phyloP scores from a whole-genome alignment of 1,140 invertebrate genomes.

The Monochamus saltuarius region DNA sequence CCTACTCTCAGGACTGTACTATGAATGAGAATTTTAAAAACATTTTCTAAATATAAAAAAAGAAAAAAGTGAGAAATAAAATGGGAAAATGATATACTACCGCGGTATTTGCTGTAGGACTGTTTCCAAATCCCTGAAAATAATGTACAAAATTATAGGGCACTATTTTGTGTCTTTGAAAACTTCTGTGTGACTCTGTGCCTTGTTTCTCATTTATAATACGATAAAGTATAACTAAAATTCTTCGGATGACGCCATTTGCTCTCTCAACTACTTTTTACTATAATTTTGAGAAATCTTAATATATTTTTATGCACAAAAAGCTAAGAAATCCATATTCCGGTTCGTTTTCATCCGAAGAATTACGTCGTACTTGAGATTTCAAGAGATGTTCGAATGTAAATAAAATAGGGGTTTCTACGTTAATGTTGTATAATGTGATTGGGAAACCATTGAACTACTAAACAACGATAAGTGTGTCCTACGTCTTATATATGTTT shows the following conservation, averaged over 20 bases:
- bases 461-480: neutral
- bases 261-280: conserved; percentile 6
- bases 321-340: too few species aligned
- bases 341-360: neutral
- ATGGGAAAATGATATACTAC: conserved; percentile 54
- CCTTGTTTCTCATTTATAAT: conserved; percentile 24
- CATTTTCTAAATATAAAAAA: conserved; percentile 23
- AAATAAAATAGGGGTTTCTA: conserved; percentile 17
- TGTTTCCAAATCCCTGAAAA: conserved; percentile 55
- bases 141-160: conserved; percentile 44
- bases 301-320: too few species aligned
- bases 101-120: conserved; percentile 55
- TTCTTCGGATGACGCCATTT: too few species aligned
- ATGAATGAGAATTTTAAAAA: conserved; percentile 50
- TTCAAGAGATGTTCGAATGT: conserved; percentile 12
- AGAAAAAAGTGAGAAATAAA: conserved; percentile 39
- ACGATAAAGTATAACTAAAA: conserved; percentile 21
- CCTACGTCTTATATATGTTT: too few species aligned
- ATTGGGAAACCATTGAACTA: neutral
- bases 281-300: too few species aligned
- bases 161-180: conserved; percentile 26
- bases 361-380: neutral
- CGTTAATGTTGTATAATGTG: conserved; percentile 4
- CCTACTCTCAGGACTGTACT: conserved; percentile 47
- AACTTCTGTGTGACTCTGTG: conserved; percentile 15